Evolutionary conservation across 2,888 invertebrate species (phyloP).

Genomic region (Dendrolimus houi): DNA sequence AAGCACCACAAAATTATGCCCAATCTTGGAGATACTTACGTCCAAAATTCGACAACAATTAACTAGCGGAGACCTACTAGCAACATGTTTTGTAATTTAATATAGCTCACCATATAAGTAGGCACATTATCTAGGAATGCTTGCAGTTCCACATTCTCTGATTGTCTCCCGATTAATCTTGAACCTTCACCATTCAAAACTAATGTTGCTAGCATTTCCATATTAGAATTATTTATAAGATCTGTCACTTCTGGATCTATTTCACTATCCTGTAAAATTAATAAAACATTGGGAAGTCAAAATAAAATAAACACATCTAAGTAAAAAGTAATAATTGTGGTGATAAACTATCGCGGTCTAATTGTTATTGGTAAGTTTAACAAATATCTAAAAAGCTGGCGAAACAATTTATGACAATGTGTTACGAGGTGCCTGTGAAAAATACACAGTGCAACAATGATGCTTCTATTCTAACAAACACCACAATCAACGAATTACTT

Average conservation of each 20-base stretch:
- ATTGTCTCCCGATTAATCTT: conserved; percentile 81
- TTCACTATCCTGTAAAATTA: conserved; percentile 55
- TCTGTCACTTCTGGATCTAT: conserved; percentile 80
- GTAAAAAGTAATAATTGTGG: conserved; percentile 4
- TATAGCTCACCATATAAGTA: conserved; percentile 84
- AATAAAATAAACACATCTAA: not conserved
- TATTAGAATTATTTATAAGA: conserved; percentile 84
- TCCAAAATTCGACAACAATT: no score
- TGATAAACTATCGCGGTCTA: conserved; percentile 45
- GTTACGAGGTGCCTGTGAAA: conserved; percentile 60
- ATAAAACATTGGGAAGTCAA: not conserved
- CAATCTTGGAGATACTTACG: no score
- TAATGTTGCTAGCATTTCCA: conserved; percentile 92
- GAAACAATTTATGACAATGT: conserved; percentile 65
- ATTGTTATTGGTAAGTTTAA: conserved; percentile 22
- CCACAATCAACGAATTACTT: conserved; percentile 60
- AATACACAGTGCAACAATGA: conserved; percentile 61
- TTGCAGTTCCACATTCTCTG: conserved; percentile 86
- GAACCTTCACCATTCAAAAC: conserved; percentile 93
- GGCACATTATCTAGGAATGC: conserved; percentile 92
- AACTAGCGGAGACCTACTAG: no score
- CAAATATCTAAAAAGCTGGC: conserved; percentile 67
- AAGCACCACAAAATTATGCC: no score
- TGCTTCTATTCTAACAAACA: conserved; percentile 64
- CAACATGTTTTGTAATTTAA: no score